Conservation (phyloP, 2,113 vertebrate species). For the Misgurnus mizolepis region DNA sequence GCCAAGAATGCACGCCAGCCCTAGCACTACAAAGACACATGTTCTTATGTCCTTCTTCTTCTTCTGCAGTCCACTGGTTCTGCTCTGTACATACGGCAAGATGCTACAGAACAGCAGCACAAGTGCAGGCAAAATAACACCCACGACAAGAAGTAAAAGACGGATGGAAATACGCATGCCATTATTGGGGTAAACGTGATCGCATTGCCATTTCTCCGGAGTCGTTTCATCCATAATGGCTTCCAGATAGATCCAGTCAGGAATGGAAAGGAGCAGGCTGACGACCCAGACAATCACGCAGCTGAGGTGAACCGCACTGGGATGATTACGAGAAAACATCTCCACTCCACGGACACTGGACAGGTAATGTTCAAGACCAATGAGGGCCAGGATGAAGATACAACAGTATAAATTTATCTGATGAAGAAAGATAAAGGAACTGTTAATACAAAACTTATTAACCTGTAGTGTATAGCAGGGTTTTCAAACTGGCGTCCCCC, state of each 20-base stretch:
- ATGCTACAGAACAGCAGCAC: slow-evolving; percentile 71
- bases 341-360: slow-evolving; percentile 83
- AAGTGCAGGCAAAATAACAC: slow-evolving; percentile 78
- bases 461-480: neutral
- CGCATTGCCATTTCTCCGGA: slow-evolving; percentile 63
- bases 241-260: slow-evolving; percentile 76
- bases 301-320: slow-evolving; percentile 62
- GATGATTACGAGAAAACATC: slow-evolving; percentile 78
- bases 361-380: slow-evolving; percentile 85
- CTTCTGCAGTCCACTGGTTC: slow-evolving; percentile 61
- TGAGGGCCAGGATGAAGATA: slow-evolving; percentile 85
- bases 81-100: slow-evolving; percentile 56
- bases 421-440: neutral
- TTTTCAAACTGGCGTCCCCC: too few relatives aligned
- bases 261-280: slow-evolving; percentile 78
- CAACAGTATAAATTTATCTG: slow-evolving; percentile 86
- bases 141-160: slow-evolving; percentile 70
- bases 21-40: slow-evolving; percentile 67
- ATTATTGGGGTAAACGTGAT: slow-evolving; percentile 57
- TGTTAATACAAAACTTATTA: neutral
- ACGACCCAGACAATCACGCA: slow-evolving; percentile 77
- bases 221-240: slow-evolving; percentile 38
- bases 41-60: slow-evolving; percentile 54
- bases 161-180: slow-evolving; percentile 61
- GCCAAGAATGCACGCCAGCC: slow-evolving; percentile 76